A percentile compares a stretch with the other conserved stretches of the same genome.
These are phyloP conservation scores for Callimorpha dominula DNA, from an alignment of 2,888 invertebrate species.

Conservation along the genomic window DNA sequence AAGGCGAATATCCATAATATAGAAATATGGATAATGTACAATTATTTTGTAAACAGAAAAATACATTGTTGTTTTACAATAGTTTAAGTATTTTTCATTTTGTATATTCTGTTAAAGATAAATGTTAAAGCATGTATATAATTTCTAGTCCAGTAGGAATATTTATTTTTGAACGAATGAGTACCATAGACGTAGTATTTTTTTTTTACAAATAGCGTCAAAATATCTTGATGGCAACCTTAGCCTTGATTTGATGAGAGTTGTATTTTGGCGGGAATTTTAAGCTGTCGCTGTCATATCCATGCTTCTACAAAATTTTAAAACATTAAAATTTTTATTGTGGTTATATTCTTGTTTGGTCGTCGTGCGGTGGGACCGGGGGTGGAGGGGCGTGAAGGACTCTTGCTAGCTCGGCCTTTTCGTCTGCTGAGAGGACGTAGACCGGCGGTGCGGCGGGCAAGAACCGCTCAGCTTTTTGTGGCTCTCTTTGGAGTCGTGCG, in stretches of 20 bases:
- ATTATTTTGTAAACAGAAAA: conserved; percentile 9
- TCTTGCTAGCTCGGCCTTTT: conserved; percentile 86
- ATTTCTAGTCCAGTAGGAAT: conserved; percentile 27
- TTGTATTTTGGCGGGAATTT: conserved; percentile 39
- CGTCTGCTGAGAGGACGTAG: conserved; percentile 89
- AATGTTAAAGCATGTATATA: not conserved
- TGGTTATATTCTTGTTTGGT: conserved; percentile 69
- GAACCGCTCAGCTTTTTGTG: conserved; percentile 87
- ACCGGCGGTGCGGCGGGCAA: conserved; percentile 89
- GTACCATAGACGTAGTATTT: conserved; percentile 9
- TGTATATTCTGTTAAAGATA: not conserved
- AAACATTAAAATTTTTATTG: conserved; percentile 23
- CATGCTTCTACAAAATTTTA: conserved; percentile 32
- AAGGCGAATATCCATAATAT: conserved; percentile 19
- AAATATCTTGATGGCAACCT: conserved; percentile 6
- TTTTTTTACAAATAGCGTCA: conserved; percentile 26
- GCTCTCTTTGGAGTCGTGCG: conserved; percentile 82
- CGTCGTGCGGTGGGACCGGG: conserved; percentile 65
- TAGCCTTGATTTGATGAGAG: conserved; percentile 17
- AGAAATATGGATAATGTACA: conserved; percentile 10
- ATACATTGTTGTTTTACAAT: conserved; percentile 8
- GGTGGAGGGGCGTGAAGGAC: conserved; percentile 76
- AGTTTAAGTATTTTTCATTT: not conserved
- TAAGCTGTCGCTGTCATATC: conserved; percentile 44
- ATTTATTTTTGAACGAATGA: conserved; percentile 17